Conservation (phyloP, 23 tunicate genomes). For the Trididemnum clinides region DNA sequence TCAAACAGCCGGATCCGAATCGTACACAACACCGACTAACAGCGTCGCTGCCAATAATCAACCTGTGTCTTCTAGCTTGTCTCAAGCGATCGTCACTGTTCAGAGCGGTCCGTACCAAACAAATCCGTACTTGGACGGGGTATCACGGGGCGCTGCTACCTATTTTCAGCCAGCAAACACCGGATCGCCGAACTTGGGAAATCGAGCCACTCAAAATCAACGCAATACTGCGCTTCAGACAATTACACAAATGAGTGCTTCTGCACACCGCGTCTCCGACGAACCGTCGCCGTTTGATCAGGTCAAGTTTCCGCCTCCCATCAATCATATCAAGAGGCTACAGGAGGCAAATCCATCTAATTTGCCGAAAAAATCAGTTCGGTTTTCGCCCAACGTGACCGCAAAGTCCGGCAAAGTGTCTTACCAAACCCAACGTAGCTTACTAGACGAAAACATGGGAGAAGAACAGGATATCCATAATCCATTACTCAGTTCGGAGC, state of each 20-base stretch:
- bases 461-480: constrained; percentile 85
- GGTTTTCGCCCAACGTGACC: constrained; percentile 13
- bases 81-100: not conserved
- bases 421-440: constrained; percentile 35
- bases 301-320: constrained; percentile 36
- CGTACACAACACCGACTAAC: constrained; percentile 30
- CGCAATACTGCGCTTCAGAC: not conserved
- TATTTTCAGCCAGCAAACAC: not conserved
- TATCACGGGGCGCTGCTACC: not conserved
- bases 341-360: constrained; percentile 20
- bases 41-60: too few species aligned
- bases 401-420: not conserved
- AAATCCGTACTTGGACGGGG: not conserved
- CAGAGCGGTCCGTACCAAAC: not conserved
- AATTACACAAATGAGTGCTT: not conserved
- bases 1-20: not conserved
- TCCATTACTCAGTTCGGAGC: constrained; percentile 70
- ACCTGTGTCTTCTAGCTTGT: not conserved
- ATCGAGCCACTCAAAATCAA: not conserved
- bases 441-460: constrained; percentile 87
- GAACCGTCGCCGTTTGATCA: constrained; percentile 31
- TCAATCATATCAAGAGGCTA: not conserved
- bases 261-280: constrained; percentile 7
- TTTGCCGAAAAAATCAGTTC: constrained; percentile 30
- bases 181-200: not conserved